Conservation (phyloP, 2,888 invertebrate genomes). For the Empis livida region DNA sequence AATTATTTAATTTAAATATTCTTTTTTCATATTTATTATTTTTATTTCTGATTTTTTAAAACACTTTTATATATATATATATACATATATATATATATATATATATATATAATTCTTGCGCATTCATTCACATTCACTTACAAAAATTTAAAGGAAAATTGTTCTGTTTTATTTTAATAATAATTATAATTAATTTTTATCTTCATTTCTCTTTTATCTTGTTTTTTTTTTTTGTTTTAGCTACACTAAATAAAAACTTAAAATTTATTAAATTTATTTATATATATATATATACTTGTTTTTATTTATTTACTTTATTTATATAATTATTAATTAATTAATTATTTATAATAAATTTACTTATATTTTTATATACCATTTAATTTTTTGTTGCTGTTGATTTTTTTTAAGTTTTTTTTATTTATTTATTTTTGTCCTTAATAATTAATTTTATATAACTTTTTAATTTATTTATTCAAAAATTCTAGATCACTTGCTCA, state of each 20-base stretch:
- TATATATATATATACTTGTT: slow-evolving; percentile 6
- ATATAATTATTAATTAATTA: not conserved
- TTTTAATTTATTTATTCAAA: too few species aligned
- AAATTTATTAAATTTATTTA: slow-evolving; percentile 9
- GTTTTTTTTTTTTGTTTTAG: slow-evolving; percentile 12
- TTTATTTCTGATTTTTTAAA: not conserved
- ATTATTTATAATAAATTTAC: slow-evolving; percentile 1
- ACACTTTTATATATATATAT: not conserved
- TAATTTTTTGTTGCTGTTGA: not conserved
- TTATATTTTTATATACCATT: not conserved
- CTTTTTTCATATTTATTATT: not conserved
- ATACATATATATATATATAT: too few species aligned
- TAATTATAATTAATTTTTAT: not conserved
- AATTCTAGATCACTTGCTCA: too few species aligned
- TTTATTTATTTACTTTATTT: not conserved
- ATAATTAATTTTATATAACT: not conserved
- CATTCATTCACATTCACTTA: slow-evolving; percentile 2
- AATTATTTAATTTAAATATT: too few species aligned
- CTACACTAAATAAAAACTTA: slow-evolving; percentile 14
- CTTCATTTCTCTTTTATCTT: slow-evolving; percentile 6
- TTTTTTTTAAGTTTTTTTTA: not conserved
- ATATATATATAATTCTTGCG: not conserved
- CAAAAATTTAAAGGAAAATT: not conserved
- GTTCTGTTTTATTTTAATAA: not conserved
- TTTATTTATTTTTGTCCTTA: not conserved